A percentile compares a stretch with the other conserved stretches of the same genome.
Conservation (phyloP, 2,888 invertebrate species). For the Phasia obesa region DNA sequence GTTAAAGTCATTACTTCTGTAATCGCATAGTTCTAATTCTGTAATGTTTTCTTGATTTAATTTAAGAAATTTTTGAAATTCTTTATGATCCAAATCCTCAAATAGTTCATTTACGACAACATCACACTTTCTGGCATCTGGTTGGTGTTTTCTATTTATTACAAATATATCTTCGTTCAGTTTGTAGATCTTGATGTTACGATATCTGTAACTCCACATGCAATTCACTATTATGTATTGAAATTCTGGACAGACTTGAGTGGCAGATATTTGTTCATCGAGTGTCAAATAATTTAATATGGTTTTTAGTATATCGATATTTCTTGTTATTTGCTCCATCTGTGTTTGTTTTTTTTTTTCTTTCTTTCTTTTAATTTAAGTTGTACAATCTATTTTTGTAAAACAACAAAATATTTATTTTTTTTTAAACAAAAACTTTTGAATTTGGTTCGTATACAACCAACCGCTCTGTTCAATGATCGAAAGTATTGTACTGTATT, state of each 20-base stretch:
- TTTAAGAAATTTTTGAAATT: conserved; percentile 35
- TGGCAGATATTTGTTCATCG: conserved; percentile 35
- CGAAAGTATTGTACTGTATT: conserved; percentile 3
- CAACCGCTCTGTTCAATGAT: background rate
- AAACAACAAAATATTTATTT: background rate
- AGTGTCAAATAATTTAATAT: conserved; percentile 40
- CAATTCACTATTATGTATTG: conserved; percentile 30
- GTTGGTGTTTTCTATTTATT: conserved; percentile 6
- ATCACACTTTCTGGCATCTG: background rate
- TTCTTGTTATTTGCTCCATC: conserved; percentile 22
- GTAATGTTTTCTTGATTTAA: conserved; percentile 38
- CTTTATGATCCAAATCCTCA: background rate
- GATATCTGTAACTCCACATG: conserved; percentile 47
- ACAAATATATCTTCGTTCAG: conserved; percentile 18
- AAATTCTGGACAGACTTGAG: conserved; percentile 20
- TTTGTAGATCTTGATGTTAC: conserved; percentile 25
- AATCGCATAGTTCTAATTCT: conserved; percentile 25
- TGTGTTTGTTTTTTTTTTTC: background rate
- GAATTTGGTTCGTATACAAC: background rate
- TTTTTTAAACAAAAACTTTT: too few relatives aligned
- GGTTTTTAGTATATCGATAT: conserved; percentile 32
- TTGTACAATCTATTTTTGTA: conserved; percentile 19
- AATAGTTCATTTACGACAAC: background rate
- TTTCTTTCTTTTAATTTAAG: background rate
- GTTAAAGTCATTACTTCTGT: background rate